Evolutionary conservation across 2,797 vertebrate genomes (phyloP).

Genomic region (Aldrovandia affinis): DNA sequence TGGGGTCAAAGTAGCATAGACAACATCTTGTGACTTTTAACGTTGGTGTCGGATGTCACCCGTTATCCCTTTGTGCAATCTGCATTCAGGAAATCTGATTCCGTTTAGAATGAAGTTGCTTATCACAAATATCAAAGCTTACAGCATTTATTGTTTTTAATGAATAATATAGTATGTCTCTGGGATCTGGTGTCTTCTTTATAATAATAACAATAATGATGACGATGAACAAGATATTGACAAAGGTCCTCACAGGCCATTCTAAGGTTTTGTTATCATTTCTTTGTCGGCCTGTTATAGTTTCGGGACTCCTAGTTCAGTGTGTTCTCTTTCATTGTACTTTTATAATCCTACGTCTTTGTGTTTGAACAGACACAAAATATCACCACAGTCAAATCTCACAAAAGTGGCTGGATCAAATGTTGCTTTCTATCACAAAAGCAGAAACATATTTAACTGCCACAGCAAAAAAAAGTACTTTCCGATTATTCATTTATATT

Average conservation of each 20-base stretch:
- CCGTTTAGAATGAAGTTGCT: neutral
- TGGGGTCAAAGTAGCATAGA: no score
- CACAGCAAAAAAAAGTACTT: neutral
- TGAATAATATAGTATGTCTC: neutral
- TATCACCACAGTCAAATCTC: neutral
- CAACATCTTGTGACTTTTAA: neutral
- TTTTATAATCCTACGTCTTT: neutral
- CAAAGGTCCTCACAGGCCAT: neutral
- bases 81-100: neutral
- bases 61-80: neutral
- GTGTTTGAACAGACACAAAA: neutral
- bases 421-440: neutral
- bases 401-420: neutral
- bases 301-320: neutral
- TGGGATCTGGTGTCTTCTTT: neutral
- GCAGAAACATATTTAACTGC: conserved; percentile 5
- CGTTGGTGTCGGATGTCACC: neutral
- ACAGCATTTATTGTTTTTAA: neutral
- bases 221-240: neutral
- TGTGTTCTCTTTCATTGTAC: neutral
- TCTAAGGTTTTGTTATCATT: neutral
- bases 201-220: neutral
- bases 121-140: neutral
- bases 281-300: neutral
- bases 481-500: conserved; percentile 10